Evolutionary conservation across 2,797 vertebrate species (phyloP), one percentile per base, ranked within the genome.

Genomic region (Hydrocynus forskahlii): DNA sequence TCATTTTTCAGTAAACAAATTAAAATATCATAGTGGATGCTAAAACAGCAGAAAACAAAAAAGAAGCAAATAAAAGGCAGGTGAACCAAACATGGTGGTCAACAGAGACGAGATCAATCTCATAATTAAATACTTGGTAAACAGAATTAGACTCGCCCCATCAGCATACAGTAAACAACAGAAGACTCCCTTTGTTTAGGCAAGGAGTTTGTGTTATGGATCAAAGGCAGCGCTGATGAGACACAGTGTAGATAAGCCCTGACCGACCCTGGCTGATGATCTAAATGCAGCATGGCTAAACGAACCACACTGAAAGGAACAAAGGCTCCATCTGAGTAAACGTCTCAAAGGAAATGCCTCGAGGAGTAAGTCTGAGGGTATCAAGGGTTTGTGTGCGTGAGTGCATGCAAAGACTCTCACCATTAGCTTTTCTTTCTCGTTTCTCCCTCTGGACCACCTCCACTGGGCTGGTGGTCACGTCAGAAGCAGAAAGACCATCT

Each of bases 351-450:
- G 81, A 81, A 45, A 68, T 19, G 7, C 7, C 29, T 35, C 0
- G 17, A 45, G 66, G 17, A 84, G 62, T 23, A 2, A 17, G 19
- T 21, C 4, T 3, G 62, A 64, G 62, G 62, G 4, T 38, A 13
- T 21, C 1, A 4, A 6, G 14, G 4, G 25, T 1, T 9, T 38
- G 25, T 0, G 45, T 71, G 52, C 14, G 38, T 1, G 7, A 9
- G 3, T 8, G 62, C 48, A 17, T 29, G 8, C 7, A 54, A 35
- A 9, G 2, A n/a, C 54, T 4, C 87, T 92, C 89, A 98, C 97
- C 91, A 92, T 95, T 93, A 68, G 94, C 90, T 83, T 88, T 94
- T 72, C 93, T 93, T 73, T 87, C 87, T 0, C 86, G 72, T 8
- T 59, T 89, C 72, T 92, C 89, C 75, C 89, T 92, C 50, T 95